Evolutionary conservation across 2,888 invertebrate genomes (phyloP).

Genomic region (Perithous albicinctus): DNA sequence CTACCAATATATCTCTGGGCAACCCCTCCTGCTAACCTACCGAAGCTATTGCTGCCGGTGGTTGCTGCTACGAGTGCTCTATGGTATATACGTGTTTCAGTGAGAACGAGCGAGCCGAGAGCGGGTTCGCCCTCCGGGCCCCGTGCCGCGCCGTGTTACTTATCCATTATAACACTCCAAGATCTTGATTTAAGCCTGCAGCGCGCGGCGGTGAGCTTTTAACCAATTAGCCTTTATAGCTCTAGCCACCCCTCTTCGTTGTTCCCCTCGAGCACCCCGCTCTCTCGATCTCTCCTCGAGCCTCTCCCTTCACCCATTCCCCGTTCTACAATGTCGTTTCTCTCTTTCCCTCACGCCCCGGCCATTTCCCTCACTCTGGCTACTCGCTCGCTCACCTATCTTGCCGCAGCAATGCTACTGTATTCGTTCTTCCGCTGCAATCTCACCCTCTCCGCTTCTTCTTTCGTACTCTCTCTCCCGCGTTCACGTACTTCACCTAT

Average conservation of each 20-base stretch:
- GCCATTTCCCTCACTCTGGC: constrained; percentile 60
- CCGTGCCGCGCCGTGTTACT: constrained; percentile 84
- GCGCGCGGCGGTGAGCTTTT: constrained; percentile 84
- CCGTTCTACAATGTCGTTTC: constrained; percentile 15
- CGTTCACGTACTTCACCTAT: constrained; percentile 20
- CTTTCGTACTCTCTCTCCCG: constrained; percentile 67
- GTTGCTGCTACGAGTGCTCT: constrained; percentile 51
- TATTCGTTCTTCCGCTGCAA: constrained; percentile 54
- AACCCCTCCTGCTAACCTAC: constrained; percentile 42
- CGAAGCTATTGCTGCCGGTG: constrained; percentile 54
- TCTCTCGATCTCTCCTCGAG: constrained; percentile 20
- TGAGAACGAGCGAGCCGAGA: constrained; percentile 64
- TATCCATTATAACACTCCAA: constrained; percentile 85
- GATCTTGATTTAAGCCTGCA: constrained; percentile 85
- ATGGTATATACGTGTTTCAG: constrained; percentile 59
- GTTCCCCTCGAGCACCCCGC: constrained; percentile 28
- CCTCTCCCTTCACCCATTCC: constrained; percentile 38
- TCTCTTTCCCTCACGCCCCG: constrained; percentile 59
- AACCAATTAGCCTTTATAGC: constrained; percentile 85
- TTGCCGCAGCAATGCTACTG: constrained; percentile 38
- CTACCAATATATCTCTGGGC: constrained; percentile 3
- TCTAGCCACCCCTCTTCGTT: constrained; percentile 70
- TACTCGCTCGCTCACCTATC: constrained; percentile 56
- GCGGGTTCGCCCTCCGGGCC: constrained; percentile 72
- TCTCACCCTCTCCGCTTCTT: constrained; percentile 63